These are phyloP conservation scores for Lysandra bellargus DNA, from an alignment of 2,888 invertebrate genomes.

Conservation along the genomic window DNA sequence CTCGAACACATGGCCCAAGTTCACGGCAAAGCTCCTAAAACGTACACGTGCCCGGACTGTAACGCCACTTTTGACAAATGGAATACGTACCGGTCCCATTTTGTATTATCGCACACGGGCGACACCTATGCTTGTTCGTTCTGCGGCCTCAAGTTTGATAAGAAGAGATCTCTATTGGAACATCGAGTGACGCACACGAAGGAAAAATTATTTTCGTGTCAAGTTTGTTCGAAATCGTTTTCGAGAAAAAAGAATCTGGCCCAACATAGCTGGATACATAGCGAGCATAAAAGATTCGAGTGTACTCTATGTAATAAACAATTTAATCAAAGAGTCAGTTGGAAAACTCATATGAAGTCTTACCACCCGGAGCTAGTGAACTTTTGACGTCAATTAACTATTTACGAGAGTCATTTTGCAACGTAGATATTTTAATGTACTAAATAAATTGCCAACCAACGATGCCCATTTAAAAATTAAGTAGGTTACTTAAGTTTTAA, in stretches of 20 bases:
- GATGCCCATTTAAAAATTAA: neutral
- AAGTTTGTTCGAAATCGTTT: slow-evolving; percentile 67
- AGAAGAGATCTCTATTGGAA: slow-evolving; percentile 63
- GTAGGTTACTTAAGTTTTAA: neutral
- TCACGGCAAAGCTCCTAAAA: slow-evolving; percentile 46
- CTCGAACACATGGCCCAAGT: slow-evolving; percentile 51
- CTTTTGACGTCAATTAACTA: slow-evolving; percentile 42
- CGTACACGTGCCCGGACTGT: slow-evolving; percentile 46
- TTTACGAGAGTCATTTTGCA: neutral
- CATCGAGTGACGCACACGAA: slow-evolving; percentile 73
- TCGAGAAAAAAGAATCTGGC: slow-evolving; percentile 58
- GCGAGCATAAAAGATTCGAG: slow-evolving; percentile 57
- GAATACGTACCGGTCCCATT: slow-evolving; percentile 52
- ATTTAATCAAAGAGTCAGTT: slow-evolving; percentile 53
- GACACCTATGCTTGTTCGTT: slow-evolving; percentile 53
- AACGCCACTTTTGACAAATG: slow-evolving; percentile 49
- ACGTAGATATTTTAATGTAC: neutral
- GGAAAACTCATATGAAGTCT: slow-evolving; percentile 63
- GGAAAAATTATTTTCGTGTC: slow-evolving; percentile 67
- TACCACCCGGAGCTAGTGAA: slow-evolving; percentile 56
- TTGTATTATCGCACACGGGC: slow-evolving; percentile 55
- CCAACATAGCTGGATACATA: slow-evolving; percentile 68
- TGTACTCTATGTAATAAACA: slow-evolving; percentile 58
- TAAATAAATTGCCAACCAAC: neutral
- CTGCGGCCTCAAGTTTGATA: slow-evolving; percentile 65